These are phyloP conservation scores for Lacanobia oleracea DNA, from an alignment of 2,888 invertebrate species.

Conservation along the genomic window DNA sequence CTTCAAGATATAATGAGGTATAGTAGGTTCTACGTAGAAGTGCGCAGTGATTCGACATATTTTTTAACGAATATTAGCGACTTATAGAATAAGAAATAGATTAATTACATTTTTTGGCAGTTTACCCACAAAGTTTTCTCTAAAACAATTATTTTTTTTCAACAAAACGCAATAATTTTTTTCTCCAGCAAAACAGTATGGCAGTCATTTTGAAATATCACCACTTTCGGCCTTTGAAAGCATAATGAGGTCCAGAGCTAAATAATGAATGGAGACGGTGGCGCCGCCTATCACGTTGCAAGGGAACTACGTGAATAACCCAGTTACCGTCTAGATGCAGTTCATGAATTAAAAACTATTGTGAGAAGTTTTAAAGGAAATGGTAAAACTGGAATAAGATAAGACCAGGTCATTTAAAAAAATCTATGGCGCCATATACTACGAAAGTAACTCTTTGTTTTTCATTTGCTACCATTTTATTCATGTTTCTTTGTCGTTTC, in stretches of 20 bases:
- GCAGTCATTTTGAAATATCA: constrained; percentile 28
- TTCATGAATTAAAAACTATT: constrained; percentile 32
- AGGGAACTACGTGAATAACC: constrained; percentile 28
- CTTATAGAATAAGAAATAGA: neutral
- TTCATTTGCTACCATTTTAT: neutral
- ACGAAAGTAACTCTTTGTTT: neutral
- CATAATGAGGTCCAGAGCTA: constrained; percentile 35
- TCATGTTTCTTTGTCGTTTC: too few species aligned
- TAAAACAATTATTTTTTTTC: neutral
- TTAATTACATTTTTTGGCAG: neutral
- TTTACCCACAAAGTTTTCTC: neutral
- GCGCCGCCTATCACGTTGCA: constrained; percentile 23
- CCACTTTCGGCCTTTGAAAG: constrained; percentile 22
- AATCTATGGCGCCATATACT: neutral
- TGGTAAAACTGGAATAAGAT: neutral
- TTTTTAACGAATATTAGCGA: neutral
- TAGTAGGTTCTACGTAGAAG: too few species aligned
- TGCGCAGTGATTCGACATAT: neutral
- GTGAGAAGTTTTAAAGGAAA: constrained; percentile 20
- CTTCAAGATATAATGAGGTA: too few species aligned
- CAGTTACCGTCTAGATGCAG: constrained; percentile 11
- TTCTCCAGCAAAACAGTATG: neutral
- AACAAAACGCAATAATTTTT: neutral
- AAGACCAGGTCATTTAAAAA: neutral
- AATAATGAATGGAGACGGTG: constrained; percentile 27